Evolutionary conservation across 2,888 invertebrate species (phyloP).

Genomic region (Tuta absoluta): DNA sequence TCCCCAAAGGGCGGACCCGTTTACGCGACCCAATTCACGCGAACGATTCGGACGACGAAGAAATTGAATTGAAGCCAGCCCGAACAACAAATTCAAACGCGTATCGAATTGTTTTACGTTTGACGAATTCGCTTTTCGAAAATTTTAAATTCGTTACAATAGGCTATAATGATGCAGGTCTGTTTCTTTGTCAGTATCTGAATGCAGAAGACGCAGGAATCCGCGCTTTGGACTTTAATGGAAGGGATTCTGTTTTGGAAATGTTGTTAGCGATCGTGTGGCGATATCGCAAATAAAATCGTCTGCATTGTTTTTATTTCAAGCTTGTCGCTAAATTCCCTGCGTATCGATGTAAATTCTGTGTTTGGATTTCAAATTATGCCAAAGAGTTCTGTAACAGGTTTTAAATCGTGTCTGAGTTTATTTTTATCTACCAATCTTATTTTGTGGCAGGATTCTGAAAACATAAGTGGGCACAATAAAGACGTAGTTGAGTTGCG

Average conservation of each 20-base stretch:
- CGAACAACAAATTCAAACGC: constrained; percentile 79
- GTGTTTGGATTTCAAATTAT: constrained; percentile 34
- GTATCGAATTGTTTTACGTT: constrained; percentile 82
- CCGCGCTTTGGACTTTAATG: constrained; percentile 59
- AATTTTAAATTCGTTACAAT: constrained; percentile 77
- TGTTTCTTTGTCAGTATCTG: constrained; percentile 70
- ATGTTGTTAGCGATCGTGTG: constrained; percentile 70
- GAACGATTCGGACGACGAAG: constrained; percentile 74
- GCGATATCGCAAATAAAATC: constrained; percentile 67
- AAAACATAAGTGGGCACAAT: constrained; percentile 15
- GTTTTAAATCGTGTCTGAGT: background rate
- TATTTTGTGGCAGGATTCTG: constrained; percentile 1
- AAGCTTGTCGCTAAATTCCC: constrained; percentile 56
- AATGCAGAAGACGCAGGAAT: constrained; percentile 66
- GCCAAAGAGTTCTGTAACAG: constrained; percentile 14
- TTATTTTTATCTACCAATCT: background rate
- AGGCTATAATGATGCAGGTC: constrained; percentile 77
- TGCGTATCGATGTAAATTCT: constrained; percentile 52
- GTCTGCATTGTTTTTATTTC: constrained; percentile 59
- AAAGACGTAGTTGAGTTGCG: constrained; percentile 25
- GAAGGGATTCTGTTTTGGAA: constrained; percentile 58
- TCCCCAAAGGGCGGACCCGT: constrained; percentile 81
- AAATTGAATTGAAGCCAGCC: constrained; percentile 78
- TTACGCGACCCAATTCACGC: constrained; percentile 81
- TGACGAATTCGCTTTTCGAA: constrained; percentile 78